Percentiles rank a stretch among this genome's conserved stretches.
Conservation (phyloP, 2,113 vertebrate species). For the Anseranas semipalmata region DNA sequence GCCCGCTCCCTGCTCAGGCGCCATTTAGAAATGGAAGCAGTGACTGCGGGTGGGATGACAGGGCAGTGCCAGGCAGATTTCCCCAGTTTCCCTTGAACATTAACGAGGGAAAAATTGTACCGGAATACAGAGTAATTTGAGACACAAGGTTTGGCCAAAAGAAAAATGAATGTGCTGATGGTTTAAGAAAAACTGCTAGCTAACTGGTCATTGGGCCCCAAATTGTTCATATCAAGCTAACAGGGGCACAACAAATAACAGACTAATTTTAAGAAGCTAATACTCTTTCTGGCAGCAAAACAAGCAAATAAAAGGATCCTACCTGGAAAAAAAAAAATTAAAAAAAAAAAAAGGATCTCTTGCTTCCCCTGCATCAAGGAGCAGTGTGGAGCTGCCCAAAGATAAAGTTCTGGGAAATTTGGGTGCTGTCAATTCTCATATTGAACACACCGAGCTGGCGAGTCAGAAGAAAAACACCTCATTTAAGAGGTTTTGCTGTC, state of each 20-base stretch:
- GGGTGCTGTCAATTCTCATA: neutral
- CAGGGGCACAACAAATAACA: neutral
- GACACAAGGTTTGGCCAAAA: neutral
- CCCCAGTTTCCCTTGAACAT: fast-evolving
- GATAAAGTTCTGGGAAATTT: neutral
- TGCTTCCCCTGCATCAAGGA: neutral
- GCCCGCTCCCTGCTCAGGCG: neutral
- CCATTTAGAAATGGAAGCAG: neutral
- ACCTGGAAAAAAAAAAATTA: neutral
- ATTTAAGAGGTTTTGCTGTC: neutral
- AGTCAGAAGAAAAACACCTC: neutral
- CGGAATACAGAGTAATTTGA: neutral
- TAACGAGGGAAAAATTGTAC: neutral
- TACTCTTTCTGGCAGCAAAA: neutral
- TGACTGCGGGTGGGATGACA: neutral
- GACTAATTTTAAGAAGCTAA: neutral
- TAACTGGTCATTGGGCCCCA: neutral
- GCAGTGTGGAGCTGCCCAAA: neutral
- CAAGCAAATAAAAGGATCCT: neutral
- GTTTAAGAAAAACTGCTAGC: neutral
- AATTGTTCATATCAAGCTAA: neutral
- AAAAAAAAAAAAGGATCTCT: neutral
- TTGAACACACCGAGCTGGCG: neutral
- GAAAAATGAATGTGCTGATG: neutral
- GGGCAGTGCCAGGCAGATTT: neutral